Evolutionary conservation across 2,113 vertebrate genomes (phyloP).

Genomic region (Ailuropoda melanoleuca): DNA sequence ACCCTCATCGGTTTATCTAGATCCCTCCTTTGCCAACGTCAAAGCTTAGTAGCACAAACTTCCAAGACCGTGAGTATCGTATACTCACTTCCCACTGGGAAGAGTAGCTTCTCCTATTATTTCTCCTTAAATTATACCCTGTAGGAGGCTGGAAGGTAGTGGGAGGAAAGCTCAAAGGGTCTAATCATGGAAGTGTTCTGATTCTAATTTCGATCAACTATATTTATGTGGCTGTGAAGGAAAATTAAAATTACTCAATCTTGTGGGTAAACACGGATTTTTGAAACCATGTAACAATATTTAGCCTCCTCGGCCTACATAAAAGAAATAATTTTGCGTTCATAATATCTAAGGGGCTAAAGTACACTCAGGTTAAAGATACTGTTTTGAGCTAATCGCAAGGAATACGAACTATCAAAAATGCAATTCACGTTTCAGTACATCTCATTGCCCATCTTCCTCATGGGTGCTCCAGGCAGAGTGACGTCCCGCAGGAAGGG

Average conservation of each 20-base stretch:
- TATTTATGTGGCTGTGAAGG: neutral
- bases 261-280: neutral
- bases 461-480: neutral
- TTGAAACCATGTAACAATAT: neutral
- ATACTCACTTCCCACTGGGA: neutral
- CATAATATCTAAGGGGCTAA: neutral
- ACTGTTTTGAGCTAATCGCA: neutral
- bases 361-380: neutral
- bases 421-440: neutral
- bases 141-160: neutral
- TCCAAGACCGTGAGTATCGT: neutral
- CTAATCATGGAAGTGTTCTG: neutral
- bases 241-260: neutral
- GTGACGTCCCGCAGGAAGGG: accelerated
- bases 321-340: neutral
- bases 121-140: neutral
- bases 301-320: neutral
- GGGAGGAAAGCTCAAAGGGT: neutral
- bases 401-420: neutral
- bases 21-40: neutral
- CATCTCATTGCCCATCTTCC: neutral
- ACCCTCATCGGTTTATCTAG: neutral
- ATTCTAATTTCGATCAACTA: neutral
- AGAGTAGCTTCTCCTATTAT: neutral
- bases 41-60: neutral